Percentiles rank a stretch among this genome's conserved stretches.
Evolutionary conservation across 2,888 invertebrate genomes (phyloP).

Genomic region (Eurytoma californica): DNA sequence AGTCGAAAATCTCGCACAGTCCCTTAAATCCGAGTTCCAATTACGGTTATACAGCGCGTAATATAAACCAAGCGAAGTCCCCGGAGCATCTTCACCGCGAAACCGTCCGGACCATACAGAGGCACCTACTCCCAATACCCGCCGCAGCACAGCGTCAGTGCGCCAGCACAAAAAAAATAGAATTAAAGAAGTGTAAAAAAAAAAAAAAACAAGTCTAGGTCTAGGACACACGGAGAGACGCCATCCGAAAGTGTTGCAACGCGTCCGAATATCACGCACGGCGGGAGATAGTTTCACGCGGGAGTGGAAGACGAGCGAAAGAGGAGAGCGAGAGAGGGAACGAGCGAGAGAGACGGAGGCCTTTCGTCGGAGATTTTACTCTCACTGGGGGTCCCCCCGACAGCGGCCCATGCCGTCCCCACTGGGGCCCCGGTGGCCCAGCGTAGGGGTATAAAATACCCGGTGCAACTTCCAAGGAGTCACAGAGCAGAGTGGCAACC

Average conservation of each 20-base stretch:
- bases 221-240: conserved; percentile 43
- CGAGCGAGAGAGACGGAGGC: neutral
- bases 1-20: neutral
- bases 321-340: neutral
- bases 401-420: conserved; percentile 15
- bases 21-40: too few species aligned
- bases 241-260: conserved; percentile 16
- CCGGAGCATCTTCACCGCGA: neutral
- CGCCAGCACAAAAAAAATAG: neutral
- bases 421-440: neutral
- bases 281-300: conserved; percentile 13
- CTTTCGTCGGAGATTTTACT: conserved; percentile 42
- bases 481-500: conserved; percentile 74
- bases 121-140: neutral
- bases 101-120: neutral
- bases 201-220: conserved; percentile 48
- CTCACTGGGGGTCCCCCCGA: conserved; percentile 46
- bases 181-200: conserved; percentile 4
- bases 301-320: neutral
- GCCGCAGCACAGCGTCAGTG: neutral
- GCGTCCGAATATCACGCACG: conserved; percentile 13
- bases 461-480: conserved; percentile 72
- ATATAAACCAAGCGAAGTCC: too few species aligned
- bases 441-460: conserved; percentile 72
- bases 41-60: neutral